These are phyloP conservation scores for Euthynnus affinis DNA, from an alignment of 2,797 vertebrate species.

Conservation along the genomic window DNA sequence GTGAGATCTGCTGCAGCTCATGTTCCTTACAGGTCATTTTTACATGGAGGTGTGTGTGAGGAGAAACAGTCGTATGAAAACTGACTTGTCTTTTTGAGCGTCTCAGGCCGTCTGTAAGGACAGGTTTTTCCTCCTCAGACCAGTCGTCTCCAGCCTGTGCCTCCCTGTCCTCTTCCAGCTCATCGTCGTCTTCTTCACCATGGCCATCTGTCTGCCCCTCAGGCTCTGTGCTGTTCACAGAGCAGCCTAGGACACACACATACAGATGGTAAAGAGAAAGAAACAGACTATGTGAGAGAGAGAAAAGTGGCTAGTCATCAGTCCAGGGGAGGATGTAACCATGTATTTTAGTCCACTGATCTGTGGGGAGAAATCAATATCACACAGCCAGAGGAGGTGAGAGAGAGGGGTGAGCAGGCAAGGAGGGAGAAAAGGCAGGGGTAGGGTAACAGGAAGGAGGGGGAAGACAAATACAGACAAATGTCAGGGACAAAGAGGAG, in stretches of 20 bases:
- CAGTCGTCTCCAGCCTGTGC: slow-evolving; percentile 38
- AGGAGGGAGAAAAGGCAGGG: background rate
- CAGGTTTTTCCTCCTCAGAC: slow-evolving; percentile 50
- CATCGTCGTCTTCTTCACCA: slow-evolving; percentile 38
- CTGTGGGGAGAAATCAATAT: slow-evolving; percentile 76
- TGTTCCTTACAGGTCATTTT: background rate
- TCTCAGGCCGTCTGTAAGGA: slow-evolving; percentile 64
- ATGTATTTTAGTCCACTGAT: slow-evolving; percentile 74
- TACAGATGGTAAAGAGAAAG: background rate
- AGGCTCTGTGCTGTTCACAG: slow-evolving; percentile 58
- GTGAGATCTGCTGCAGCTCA: slow-evolving; percentile 15
- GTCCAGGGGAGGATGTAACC: slow-evolving; percentile 58
- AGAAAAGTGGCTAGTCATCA: slow-evolving; percentile 71
- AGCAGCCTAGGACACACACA: slow-evolving; percentile 76
- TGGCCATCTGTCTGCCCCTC: slow-evolving; percentile 40
- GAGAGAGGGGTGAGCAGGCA: slow-evolving; percentile 24
- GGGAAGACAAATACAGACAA: slow-evolving; percentile 13
- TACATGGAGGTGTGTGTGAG: background rate
- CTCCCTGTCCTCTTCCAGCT: slow-evolving; percentile 23
- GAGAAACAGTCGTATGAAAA: slow-evolving; percentile 19
- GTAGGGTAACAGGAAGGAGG: slow-evolving; percentile 42
- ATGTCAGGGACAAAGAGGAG: slow-evolving; percentile 43
- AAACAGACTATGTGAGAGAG: slow-evolving; percentile 24
- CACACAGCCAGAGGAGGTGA: slow-evolving; percentile 38
- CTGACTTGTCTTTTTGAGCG: slow-evolving; percentile 86